Evolutionary conservation across 2,888 invertebrate genomes (phyloP).

Genomic region (Halocaridina rubra): DNA sequence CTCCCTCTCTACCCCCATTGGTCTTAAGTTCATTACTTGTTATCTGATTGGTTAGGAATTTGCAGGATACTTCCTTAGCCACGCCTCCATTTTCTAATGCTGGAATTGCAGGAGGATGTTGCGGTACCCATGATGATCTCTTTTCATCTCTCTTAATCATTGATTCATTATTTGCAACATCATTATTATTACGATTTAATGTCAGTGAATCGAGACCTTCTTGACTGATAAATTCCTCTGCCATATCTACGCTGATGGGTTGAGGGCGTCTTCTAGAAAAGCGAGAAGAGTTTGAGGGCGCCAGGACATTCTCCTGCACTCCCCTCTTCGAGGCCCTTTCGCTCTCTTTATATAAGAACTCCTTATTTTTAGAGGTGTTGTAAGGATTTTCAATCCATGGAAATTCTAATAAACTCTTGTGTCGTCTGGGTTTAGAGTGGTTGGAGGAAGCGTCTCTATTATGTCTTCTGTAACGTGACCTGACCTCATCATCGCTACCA

Average conservation of each 20-base stretch:
- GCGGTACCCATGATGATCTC: too few relatives aligned
- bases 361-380: too few relatives aligned
- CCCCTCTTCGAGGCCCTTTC: not conserved
- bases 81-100: conserved; percentile 41
- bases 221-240: conserved; percentile 55
- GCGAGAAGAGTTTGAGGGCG: not conserved
- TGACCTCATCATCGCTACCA: conserved; percentile 40
- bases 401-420: conserved; percentile 12
- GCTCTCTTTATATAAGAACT: too few relatives aligned
- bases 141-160: too few relatives aligned
- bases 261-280: conserved; percentile 46
- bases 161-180: too few relatives aligned
- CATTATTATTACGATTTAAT: too few relatives aligned
- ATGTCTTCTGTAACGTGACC: conserved; percentile 7
- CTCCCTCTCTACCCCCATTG: conserved; percentile 10
- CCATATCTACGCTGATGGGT: conserved; percentile 53
- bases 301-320: too few relatives aligned
- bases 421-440: conserved; percentile 23
- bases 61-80: not conserved
- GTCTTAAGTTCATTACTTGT: not conserved
- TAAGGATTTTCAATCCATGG: not conserved
- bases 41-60: conserved; percentile 13
- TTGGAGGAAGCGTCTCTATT: not conserved
- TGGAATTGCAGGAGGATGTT: conserved; percentile 11
- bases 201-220: too few relatives aligned